phyloP scores from a whole-genome alignment of 2,888 invertebrate genomes.

The Lissocephala sabroskyi region DNA sequence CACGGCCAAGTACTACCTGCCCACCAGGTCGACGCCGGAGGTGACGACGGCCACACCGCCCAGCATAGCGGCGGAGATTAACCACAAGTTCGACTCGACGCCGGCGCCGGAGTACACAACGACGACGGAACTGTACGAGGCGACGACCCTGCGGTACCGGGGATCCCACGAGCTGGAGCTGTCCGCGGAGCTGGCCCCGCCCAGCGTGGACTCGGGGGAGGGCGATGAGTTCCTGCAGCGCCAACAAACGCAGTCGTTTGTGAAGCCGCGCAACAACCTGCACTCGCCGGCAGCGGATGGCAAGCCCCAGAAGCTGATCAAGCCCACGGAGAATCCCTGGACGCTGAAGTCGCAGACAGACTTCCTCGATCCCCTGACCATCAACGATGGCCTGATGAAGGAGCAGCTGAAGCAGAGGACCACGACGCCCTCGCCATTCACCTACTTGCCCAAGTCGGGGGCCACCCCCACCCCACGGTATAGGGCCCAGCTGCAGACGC shows the following conservation, averaged over 20 bases:
- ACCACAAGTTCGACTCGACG: conserved; percentile 62
- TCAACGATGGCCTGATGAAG: conserved; percentile 79
- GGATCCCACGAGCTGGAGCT: conserved; percentile 70
- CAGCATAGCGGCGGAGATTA: conserved; percentile 75
- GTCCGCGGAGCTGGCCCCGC: conserved; percentile 72
- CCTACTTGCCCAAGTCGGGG: conserved; percentile 43
- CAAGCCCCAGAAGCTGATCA: conserved; percentile 41
- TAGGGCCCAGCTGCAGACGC: conserved; percentile 7
- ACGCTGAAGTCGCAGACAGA: conserved; percentile 76
- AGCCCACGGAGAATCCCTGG: conserved; percentile 73
- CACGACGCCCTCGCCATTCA: conserved; percentile 70
- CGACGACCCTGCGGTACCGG: conserved; percentile 73
- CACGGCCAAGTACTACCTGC: conserved; percentile 66
- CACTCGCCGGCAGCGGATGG: conserved; percentile 27
- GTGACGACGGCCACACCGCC: conserved; percentile 74
- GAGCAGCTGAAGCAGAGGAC: conserved; percentile 44
- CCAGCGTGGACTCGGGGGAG: conserved; percentile 70
- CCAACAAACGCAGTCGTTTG: conserved; percentile 81
- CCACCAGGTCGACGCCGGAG: conserved; percentile 63
- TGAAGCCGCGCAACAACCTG: conserved; percentile 74
- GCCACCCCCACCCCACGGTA: conserved; percentile 64
- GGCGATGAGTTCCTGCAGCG: conserved; percentile 79
- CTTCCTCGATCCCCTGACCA: conserved; percentile 80
- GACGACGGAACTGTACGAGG: conserved; percentile 69
- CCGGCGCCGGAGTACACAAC: conserved; percentile 43